Percentiles rank a stretch among this genome's conserved stretches.
Evolutionary conservation across 2,797 vertebrate species (phyloP).

Genomic region (Champsocephalus gunnari): DNA sequence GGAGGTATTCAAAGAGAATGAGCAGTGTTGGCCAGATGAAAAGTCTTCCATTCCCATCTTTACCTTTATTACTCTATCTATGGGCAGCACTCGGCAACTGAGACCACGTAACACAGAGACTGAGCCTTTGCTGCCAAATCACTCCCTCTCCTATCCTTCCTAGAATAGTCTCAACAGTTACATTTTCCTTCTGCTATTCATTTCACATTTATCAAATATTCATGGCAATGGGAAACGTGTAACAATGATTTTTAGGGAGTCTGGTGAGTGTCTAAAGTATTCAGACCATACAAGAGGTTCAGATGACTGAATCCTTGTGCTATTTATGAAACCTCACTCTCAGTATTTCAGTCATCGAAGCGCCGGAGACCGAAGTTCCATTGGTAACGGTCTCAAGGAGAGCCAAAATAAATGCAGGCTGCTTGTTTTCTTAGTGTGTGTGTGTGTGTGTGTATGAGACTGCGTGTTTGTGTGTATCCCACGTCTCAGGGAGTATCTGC

Average conservation of each 20-base stretch:
- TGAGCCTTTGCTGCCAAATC: slow-evolving; percentile 43
- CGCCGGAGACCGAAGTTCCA: slow-evolving; percentile 69
- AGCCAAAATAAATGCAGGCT: slow-evolving; percentile 81
- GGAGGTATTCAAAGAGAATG: slow-evolving; percentile 75
- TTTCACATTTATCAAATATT: slow-evolving; percentile 76
- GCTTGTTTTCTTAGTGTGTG: slow-evolving; percentile 75
- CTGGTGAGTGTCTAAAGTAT: slow-evolving; percentile 71
- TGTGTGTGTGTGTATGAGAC: slow-evolving; percentile 16
- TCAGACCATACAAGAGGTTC: slow-evolving; percentile 67
- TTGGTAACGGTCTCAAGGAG: slow-evolving; percentile 63
- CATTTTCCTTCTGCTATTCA: slow-evolving; percentile 70
- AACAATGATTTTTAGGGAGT: slow-evolving; percentile 71
- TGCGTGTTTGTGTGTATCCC: slow-evolving; percentile 12
- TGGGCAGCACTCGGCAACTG: slow-evolving; percentile 28
- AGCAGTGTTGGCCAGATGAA: slow-evolving; percentile 70
- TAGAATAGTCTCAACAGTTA: slow-evolving; percentile 54
- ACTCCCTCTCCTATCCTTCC: slow-evolving; percentile 34
- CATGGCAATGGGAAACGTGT: slow-evolving; percentile 73
- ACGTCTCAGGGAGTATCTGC: slow-evolving; percentile 22
- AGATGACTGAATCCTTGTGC: slow-evolving; percentile 74
- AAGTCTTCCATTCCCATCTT: slow-evolving; percentile 53
- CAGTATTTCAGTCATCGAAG: slow-evolving; percentile 64
- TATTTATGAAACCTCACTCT: slow-evolving; percentile 77
- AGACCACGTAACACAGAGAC: slow-evolving; percentile 45
- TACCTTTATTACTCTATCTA: slow-evolving; percentile 57